phyloP scores from a whole-genome alignment of 2,888 invertebrate species.

The Ichneumon xanthorius region DNA sequence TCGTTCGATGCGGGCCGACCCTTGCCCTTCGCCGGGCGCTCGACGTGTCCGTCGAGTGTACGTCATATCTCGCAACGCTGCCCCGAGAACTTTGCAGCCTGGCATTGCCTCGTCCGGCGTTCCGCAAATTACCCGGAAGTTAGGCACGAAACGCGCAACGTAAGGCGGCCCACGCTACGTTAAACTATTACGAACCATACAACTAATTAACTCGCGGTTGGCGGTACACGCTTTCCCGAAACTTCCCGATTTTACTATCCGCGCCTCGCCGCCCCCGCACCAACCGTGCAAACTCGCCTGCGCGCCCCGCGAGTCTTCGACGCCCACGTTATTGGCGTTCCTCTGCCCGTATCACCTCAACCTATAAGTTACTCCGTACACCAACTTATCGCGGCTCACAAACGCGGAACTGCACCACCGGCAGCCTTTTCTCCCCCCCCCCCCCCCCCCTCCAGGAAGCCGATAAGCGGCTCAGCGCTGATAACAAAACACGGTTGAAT shows the following conservation, averaged over 20 bases:
- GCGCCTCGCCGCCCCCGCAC: not conserved
- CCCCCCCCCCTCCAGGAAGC: too few species aligned
- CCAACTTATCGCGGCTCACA: conserved; percentile 7
- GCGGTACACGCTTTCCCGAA: conserved; percentile 33
- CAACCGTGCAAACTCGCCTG: not conserved
- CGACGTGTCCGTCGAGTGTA: too few species aligned
- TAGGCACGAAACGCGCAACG: not conserved
- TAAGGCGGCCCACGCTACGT: not conserved
- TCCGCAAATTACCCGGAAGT: not conserved
- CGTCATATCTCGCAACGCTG: too few species aligned
- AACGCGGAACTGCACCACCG: conserved; percentile 33
- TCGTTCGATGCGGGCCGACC: too few species aligned
- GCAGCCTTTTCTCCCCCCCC: conserved; percentile 50
- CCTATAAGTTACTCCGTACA: not conserved
- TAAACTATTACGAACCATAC: conserved; percentile 46
- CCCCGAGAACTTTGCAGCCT: not conserved
- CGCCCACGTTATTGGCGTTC: conserved; percentile 37
- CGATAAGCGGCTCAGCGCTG: too few species aligned
- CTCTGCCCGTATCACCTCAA: not conserved
- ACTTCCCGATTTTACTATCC: conserved; percentile 44
- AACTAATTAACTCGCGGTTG: conserved; percentile 46
- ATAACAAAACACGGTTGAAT: too few species aligned
- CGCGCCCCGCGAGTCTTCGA: conserved; percentile 36
- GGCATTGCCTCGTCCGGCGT: not conserved
- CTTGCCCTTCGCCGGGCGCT: too few species aligned